Conservation (phyloP, 2,797 vertebrate species). For the Anguilla marmorata region DNA sequence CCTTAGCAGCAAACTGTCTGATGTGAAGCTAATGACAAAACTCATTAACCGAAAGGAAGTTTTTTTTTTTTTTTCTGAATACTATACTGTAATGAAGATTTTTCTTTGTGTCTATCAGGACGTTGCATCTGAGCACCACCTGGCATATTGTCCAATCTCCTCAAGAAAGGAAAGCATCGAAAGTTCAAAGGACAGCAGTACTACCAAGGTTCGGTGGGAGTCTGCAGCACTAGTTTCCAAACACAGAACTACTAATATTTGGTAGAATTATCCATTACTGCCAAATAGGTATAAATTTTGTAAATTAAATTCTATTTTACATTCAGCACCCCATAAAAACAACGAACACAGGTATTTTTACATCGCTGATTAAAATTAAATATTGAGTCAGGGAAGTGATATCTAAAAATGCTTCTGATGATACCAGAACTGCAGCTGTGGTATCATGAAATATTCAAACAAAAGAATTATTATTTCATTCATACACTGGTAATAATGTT, state of each 20-base stretch:
- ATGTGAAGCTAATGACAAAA: constrained; percentile 45
- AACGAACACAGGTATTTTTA: no score
- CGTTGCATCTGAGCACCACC: neutral
- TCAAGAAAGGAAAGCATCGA: no score
- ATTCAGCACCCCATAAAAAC: no score
- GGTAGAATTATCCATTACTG: neutral
- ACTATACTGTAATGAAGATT: neutral
- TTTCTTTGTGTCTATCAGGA: neutral
- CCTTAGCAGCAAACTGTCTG: constrained; percentile 31
- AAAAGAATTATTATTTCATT: neutral
- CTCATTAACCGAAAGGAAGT: neutral
- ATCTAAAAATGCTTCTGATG: no score
- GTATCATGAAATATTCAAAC: neutral
- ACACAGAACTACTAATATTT: neutral
- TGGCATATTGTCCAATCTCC: no score
- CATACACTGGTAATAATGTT: neutral
- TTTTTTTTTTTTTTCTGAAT: neutral
- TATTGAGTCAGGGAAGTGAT: no score
- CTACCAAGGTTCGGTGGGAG: neutral
- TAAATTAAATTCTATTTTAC: no score
- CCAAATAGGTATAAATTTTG: neutral
- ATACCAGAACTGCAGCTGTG: no score
- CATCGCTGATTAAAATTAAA: no score
- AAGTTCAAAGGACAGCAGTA: neutral
- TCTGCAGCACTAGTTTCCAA: neutral